Conservation (phyloP, 2,797 vertebrate species). For the Poecilia gillii region DNA sequence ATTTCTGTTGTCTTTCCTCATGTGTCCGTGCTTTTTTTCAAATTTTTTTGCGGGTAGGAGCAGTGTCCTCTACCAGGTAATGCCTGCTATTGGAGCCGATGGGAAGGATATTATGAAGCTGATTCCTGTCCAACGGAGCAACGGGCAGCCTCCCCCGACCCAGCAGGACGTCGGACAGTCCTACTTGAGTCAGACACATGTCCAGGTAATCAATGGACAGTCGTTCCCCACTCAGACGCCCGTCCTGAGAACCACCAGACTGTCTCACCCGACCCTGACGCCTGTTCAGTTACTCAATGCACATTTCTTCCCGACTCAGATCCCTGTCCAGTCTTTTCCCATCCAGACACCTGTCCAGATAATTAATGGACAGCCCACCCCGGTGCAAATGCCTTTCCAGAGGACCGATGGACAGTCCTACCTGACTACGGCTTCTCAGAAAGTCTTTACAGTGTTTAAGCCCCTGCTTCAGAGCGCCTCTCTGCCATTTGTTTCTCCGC, state of each 20-base stretch:
- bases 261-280: neutral
- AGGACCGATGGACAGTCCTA: constrained; percentile 51
- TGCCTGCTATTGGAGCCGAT: constrained; percentile 75
- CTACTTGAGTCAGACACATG: constrained; percentile 32
- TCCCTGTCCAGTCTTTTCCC: neutral
- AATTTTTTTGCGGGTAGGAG: constrained; percentile 53
- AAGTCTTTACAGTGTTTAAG: neutral
- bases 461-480: constrained; percentile 11
- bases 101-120: constrained; percentile 79
- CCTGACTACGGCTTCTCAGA: constrained; percentile 28
- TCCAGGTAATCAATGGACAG: neutral
- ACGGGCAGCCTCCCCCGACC: constrained; percentile 60
- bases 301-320: neutral
- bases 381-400: neutral
- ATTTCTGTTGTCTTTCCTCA: neutral
- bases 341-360: neutral
- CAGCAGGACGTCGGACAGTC: constrained; percentile 41
- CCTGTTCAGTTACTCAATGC: neutral
- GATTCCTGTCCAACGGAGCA: constrained; percentile 76
- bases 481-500: constrained; percentile 28
- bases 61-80: constrained; percentile 78
- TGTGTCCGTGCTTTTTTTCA: neutral
- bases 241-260: neutral
- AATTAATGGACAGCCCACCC: neutral
- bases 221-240: neutral